Conservation (phyloP, 1,140 invertebrate species). For the Aricia agestis region DNA sequence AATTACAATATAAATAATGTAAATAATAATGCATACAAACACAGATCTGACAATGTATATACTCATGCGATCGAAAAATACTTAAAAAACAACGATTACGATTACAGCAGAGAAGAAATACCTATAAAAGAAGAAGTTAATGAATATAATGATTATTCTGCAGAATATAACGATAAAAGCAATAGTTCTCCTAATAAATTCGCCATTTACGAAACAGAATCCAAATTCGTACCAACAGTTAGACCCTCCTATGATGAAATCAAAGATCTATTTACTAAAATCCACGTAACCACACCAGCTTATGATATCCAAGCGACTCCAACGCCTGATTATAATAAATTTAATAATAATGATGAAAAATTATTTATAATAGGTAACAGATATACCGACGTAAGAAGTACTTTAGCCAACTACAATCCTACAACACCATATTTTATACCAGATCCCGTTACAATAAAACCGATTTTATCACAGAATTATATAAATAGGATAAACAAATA, state of each 20-base stretch:
- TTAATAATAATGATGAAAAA: conserved; percentile 18
- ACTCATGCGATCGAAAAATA: background rate
- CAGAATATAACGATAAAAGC: conserved; percentile 46
- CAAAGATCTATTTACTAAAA: conserved; percentile 44
- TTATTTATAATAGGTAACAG: conserved; percentile 14
- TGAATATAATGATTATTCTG: conserved; percentile 58
- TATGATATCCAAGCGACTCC: conserved; percentile 22
- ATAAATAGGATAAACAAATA: conserved; percentile 57
- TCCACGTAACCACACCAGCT: conserved; percentile 18
- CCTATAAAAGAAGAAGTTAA: conserved; percentile 45
- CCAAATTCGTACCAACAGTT: conserved; percentile 35
- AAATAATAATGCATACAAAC: background rate
- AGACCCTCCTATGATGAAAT: conserved; percentile 49
- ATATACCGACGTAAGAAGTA: conserved; percentile 18
- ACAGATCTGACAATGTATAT: background rate
- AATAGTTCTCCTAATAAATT: conserved; percentile 35
- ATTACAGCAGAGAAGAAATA: conserved; percentile 31
- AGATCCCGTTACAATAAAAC: conserved; percentile 34
- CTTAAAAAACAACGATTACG: conserved; percentile 19
- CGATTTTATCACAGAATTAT: conserved; percentile 49
- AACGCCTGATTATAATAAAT: conserved; percentile 22
- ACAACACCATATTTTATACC: conserved; percentile 14
- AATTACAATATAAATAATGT: background rate
- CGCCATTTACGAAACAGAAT: conserved; percentile 26
- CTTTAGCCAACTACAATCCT: conserved; percentile 29